Conservation (phyloP, 2,888 invertebrate species). For the Palloptera scutellata region DNA sequence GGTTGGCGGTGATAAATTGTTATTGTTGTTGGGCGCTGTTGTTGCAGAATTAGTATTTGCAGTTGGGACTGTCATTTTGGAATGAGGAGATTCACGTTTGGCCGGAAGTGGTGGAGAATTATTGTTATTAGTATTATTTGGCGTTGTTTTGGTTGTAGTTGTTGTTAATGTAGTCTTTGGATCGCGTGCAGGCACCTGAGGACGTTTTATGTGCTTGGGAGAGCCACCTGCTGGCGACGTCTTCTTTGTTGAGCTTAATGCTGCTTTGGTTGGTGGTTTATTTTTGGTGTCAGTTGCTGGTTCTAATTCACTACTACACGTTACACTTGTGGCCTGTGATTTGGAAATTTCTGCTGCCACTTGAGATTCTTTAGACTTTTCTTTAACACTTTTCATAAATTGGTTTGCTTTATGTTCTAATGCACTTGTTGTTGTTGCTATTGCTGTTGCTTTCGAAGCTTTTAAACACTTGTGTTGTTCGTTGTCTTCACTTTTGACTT, state of each 20-base stretch:
- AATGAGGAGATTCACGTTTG: conserved; percentile 17
- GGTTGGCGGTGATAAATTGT: conserved; percentile 20
- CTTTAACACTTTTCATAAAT: too few species aligned
- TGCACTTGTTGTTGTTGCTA: conserved; percentile 42
- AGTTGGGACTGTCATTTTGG: conserved; percentile 43
- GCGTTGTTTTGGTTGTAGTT: conserved; percentile 17
- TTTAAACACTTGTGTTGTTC: background rate
- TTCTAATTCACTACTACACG: too few species aligned
- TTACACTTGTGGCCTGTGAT: background rate
- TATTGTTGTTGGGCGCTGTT: conserved; percentile 1
- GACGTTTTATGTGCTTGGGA: conserved; percentile 1
- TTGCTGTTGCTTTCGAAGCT: conserved; percentile 28
- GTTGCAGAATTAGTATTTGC: conserved; percentile 28
- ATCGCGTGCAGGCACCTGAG: conserved; percentile 44
- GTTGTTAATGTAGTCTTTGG: conserved; percentile 44
- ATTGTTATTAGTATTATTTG: background rate
- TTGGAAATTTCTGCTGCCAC: background rate
- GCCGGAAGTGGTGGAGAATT: conserved; percentile 21
- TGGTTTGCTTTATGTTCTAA: background rate
- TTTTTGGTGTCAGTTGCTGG: too few species aligned
- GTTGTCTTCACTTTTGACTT: too few species aligned
- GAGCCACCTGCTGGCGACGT: background rate
- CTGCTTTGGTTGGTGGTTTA: too few species aligned
- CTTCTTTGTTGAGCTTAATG: too few species aligned
- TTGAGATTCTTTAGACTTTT: background rate